Evolutionary conservation across 1,140 invertebrate genomes (phyloP), one percentile per base, ranked within the genome.

Genomic region (Colletes latitarsis): DNA sequence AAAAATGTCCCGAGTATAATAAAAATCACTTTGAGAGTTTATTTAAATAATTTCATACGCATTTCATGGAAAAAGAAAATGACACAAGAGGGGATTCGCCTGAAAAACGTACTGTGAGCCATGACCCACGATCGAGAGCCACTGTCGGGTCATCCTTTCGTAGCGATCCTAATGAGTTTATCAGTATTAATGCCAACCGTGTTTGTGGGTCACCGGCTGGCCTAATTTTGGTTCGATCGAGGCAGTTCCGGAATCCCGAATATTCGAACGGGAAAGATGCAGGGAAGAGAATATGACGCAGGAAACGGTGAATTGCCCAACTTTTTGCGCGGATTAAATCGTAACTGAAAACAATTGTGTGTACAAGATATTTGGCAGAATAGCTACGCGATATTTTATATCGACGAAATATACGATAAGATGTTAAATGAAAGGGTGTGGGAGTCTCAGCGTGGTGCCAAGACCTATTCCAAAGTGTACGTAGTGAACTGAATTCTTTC

Each of bases 81-180:
- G 30, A 30, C 2, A 30, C 58, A 46, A 6, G 43, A 46, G 6
- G 0, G 6, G 43, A 9, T 46, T 46, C 43, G 9, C 43, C 43
- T 46, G 43, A 0, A 46, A 2, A 30, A 30, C 30, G 30, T 30
- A 30, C 30, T 30, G 30, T 30, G 30, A 30, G 30, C 43, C 43
- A 9, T 46, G 43, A 9, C 1, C 2, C 43, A 46, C 43, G 43
- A 46, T 6, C 9, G 43, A 9, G 3, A 46, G 10, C 79, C 77
- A 49, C 79, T 75, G 71, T 58, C n/a, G 55, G 55, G 39, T 15
- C 21, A 60, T 41, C 4, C 71, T 70, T 68, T 69, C 64, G 39
- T 49, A 77, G 41, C 64, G 19, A 77, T 77, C 64, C 64, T 77
- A 77, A 77, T 60, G 63, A 77, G 75, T 57, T 77, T 77, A 69